Conservation (phyloP, 2,113 vertebrate species). For the Mastomys coucha region DNA sequence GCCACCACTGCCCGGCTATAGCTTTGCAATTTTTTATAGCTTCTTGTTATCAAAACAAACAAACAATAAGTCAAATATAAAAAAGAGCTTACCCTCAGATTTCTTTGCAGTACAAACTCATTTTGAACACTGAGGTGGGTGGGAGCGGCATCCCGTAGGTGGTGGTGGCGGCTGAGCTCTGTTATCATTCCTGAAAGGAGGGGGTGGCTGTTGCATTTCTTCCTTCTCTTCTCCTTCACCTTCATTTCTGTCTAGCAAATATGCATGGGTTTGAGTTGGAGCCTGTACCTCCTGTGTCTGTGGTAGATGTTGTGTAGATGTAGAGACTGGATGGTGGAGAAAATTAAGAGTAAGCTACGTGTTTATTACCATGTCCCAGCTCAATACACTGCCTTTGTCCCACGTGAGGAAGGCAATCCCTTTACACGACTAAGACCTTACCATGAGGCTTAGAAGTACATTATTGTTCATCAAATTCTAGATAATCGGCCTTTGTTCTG, state of each 20-base stretch:
- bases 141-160: neutral
- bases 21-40: neutral
- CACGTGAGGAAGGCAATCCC: neutral
- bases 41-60: neutral
- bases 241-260: neutral
- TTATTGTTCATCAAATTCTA: neutral
- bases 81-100: neutral
- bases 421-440: neutral
- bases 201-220: neutral
- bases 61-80: neutral
- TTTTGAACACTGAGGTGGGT: neutral
- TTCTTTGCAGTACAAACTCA: constrained; percentile 3
- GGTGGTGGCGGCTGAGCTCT: neutral
- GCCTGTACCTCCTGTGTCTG: neutral
- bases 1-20: no score
- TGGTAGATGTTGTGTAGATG: neutral
- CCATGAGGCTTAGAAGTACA: neutral
- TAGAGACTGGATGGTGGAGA: neutral
- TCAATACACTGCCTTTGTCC: neutral
- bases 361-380: neutral
- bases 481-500: neutral
- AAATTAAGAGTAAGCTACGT: neutral
- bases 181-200: neutral
- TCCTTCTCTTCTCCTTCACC: neutral
- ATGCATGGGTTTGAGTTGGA: neutral